Percentiles rank a stretch among this genome's conserved stretches.
Conservation (phyloP, 30 jellyfish, hydroid and myxozoan genomes). For the Pelagia noctiluca region DNA sequence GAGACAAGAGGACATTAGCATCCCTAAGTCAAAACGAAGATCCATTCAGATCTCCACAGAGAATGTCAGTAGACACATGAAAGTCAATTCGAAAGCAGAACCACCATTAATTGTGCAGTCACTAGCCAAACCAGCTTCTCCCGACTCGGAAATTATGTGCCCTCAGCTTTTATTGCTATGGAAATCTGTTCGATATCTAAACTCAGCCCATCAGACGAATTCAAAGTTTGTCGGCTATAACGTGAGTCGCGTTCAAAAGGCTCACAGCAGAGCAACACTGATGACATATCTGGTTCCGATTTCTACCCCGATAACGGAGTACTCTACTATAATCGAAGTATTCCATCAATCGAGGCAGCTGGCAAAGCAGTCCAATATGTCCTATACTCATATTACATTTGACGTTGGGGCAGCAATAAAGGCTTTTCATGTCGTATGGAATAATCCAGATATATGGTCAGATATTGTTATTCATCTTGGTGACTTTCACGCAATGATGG, state of each 20-base stretch:
- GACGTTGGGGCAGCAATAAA: slow-evolving; percentile 59
- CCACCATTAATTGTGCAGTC: background rate
- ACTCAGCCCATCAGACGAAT: background rate
- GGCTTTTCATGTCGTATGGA: slow-evolving; percentile 49
- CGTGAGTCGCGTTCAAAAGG: background rate
- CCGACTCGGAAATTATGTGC: background rate
- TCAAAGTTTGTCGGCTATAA: background rate
- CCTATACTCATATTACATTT: slow-evolving; percentile 44
- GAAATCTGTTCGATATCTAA: background rate
- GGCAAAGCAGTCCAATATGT: slow-evolving; percentile 37
- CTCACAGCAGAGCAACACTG: background rate
- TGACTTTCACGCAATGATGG: no score
- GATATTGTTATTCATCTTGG: background rate
- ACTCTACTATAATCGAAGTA: slow-evolving; percentile 15
- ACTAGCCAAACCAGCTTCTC: background rate
- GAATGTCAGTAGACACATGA: background rate
- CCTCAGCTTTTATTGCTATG: background rate
- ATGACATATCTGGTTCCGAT: background rate
- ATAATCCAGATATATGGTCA: slow-evolving; percentile 18
- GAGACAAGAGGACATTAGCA: background rate
- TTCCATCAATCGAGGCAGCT: slow-evolving; percentile 28
- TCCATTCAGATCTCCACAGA: background rate
- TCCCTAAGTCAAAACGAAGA: background rate
- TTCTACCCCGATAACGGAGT: slow-evolving; percentile 43
- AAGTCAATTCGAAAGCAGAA: background rate